These are phyloP conservation scores for Wiebesia pumilae DNA, from an alignment of 1,140 invertebrate genomes.

Conservation along the genomic window DNA sequence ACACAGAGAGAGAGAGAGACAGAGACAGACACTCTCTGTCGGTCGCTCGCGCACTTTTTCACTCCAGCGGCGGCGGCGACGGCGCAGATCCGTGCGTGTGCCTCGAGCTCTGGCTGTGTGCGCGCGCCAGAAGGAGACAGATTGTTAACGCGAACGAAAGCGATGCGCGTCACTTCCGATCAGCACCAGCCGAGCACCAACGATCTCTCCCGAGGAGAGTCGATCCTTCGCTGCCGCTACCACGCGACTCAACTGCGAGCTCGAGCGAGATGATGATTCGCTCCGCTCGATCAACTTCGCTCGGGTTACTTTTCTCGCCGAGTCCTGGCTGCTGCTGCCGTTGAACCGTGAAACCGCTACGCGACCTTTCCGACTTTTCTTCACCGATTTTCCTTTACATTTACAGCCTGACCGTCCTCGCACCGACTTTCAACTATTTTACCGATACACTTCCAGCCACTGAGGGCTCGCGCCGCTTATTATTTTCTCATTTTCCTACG, in stretches of 20 bases:
- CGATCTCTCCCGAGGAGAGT: background rate
- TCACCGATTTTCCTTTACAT: background rate
- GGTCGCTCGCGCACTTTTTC: background rate
- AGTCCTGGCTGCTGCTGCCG: background rate
- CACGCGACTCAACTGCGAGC: conserved; percentile 26
- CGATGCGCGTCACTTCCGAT: conserved; percentile 71
- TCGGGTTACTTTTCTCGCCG: background rate
- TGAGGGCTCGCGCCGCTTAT: too few relatives aligned
- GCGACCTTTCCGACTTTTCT: background rate
- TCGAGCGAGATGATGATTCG: too few relatives aligned
- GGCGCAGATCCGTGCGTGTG: background rate
- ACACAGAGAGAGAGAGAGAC: too few relatives aligned
- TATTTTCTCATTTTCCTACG: too few relatives aligned
- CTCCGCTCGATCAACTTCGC: too few relatives aligned
- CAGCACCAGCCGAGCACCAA: background rate
- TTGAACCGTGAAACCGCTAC: too few relatives aligned
- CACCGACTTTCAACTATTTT: background rate
- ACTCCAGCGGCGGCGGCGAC: background rate
- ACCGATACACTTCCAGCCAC: background rate
- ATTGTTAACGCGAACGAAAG: conserved; percentile 60
- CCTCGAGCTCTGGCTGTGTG: background rate
- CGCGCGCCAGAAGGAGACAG: background rate
- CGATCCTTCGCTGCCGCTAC: background rate
- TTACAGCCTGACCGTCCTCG: background rate
- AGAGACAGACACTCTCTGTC: too few relatives aligned